phyloP scores from a whole-genome alignment of 2,797 vertebrate species.

The Smutsia temminckii region DNA sequence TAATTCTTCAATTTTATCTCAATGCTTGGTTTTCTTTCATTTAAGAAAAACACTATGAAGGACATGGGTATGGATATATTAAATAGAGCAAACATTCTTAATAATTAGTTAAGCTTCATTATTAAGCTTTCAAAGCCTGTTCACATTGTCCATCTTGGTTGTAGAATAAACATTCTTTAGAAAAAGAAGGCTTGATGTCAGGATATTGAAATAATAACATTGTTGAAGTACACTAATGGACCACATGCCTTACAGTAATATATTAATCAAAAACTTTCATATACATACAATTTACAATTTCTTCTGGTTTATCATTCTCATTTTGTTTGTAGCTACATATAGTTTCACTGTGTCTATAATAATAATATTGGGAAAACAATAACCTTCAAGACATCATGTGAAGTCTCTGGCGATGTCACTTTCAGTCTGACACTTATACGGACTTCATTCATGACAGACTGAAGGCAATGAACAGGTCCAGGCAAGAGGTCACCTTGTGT shows the following conservation, averaged over 20 bases:
- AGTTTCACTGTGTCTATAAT: constrained; percentile 78
- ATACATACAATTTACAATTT: constrained; percentile 63
- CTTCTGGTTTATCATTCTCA: constrained; percentile 36
- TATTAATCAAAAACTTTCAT: constrained; percentile 52
- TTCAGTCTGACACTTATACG: constrained; percentile 85
- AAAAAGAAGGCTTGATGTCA: not conserved
- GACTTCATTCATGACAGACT: constrained; percentile 84
- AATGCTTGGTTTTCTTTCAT: not conserved
- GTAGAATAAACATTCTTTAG: not conserved
- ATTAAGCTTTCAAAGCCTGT: not conserved
- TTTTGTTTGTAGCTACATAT: constrained; percentile 74
- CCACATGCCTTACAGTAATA: not conserved
- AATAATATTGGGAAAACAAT: constrained; percentile 81
- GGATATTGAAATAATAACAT: not conserved
- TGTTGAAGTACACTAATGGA: not conserved
- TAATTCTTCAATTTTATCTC: not conserved
- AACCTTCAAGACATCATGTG: constrained; percentile 82
- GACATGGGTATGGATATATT: not conserved
- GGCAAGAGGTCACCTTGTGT: constrained; percentile 86
- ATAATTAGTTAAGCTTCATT: not conserved
- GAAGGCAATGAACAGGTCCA: constrained; percentile 86
- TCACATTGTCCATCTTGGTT: not conserved
- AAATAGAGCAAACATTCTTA: not conserved
- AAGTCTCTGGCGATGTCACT: constrained; percentile 82
- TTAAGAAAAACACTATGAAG: not conserved